phyloP scores from a whole-genome alignment of 2,888 invertebrate genomes.

The Lordiphosa fenestrarum region DNA sequence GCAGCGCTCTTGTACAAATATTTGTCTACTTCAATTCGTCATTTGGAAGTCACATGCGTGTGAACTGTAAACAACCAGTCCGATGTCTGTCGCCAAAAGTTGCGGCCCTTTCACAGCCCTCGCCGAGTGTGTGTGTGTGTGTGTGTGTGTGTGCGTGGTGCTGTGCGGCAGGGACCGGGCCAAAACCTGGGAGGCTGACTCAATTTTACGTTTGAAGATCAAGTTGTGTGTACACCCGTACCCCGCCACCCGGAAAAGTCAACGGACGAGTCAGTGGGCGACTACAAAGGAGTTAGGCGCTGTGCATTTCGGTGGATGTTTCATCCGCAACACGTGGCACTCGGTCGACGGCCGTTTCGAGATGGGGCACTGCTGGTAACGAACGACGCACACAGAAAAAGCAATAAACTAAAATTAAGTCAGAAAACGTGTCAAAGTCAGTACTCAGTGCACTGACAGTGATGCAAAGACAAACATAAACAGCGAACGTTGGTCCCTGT shows the following conservation, averaged over 20 bases:
- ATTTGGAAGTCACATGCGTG: slow-evolving; percentile 81
- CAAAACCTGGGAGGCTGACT: slow-evolving; percentile 45
- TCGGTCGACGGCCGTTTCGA: slow-evolving; percentile 26
- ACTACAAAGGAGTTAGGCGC: slow-evolving; percentile 54
- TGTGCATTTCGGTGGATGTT: slow-evolving; percentile 42
- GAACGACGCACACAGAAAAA: slow-evolving; percentile 47
- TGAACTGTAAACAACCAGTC: slow-evolving; percentile 78
- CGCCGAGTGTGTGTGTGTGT: no score
- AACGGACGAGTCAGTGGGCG: slow-evolving; percentile 39
- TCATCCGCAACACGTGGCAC: slow-evolving; percentile 79
- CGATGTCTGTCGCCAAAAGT: slow-evolving; percentile 6
- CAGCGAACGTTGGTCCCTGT: slow-evolving; percentile 66
- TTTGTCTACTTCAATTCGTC: slow-evolving; percentile 80
- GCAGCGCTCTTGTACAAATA: slow-evolving; percentile 75
- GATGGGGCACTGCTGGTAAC: slow-evolving; percentile 37
- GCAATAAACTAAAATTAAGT: slow-evolving; percentile 78
- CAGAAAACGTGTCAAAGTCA: slow-evolving; percentile 79
- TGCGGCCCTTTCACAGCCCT: neutral
- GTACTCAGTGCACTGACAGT: slow-evolving; percentile 71
- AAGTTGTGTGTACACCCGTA: slow-evolving; percentile 20
- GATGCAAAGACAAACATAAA: slow-evolving; percentile 72
- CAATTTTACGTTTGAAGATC: slow-evolving; percentile 49
- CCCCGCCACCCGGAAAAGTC: slow-evolving; percentile 56
- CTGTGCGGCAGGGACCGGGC: neutral
- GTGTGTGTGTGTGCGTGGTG: no score